Base-by-base conservation (phyloP, 2,113 vertebrate species). In the Euleptes europaea region DNA sequence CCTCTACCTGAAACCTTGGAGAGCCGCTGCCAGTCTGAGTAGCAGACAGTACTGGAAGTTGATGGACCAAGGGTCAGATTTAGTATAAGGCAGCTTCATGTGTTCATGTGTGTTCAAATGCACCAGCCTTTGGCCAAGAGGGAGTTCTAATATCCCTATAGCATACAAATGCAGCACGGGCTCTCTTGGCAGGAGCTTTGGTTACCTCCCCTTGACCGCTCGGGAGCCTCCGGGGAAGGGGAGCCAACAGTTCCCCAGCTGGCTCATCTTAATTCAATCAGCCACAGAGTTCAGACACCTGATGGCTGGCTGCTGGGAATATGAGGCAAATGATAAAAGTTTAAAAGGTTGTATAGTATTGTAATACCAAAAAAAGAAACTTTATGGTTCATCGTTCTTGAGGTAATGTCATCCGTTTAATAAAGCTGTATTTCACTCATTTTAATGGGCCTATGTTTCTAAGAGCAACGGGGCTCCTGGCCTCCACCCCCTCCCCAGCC, bases 341-440 rank as follows among this genome's bases (percentile, higher is more conserved):
- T 80, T 88, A 90, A 92, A 91, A 92, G 93, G 95, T 94, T 84
- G 1, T 87, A 79, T 79, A 44, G 88, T 89, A 91, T 75, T 86
- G 93, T 92, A 94, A 94, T 94, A 90, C 90, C 0, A 5, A 8
- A 0, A 95, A 93, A 94, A 92, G 93, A 94, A 96, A 92, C 92
- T 92, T 95, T 89, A 92, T 94, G 95, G 95, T 94, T 92, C 92
- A 95, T 95, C 92, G 87, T 92, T 95, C 92, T 92, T 94, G 92
- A 93, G 94, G 90, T 90, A 93, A 94, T 94, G 93, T 91, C 94
- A 94, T 95, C 93, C 89, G 86, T 93, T 94, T 93, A 94, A 95
- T 93, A 95, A 95, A 95, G 90, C 90, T 0, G 69, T 93, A 92
- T 95, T 91, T 95, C 94, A 95, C 87, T 90, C 91, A 65, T 95